These are phyloP conservation scores for Drosophila saltans DNA, from an alignment of 1,140 invertebrate genomes.

Conservation along the genomic window DNA sequence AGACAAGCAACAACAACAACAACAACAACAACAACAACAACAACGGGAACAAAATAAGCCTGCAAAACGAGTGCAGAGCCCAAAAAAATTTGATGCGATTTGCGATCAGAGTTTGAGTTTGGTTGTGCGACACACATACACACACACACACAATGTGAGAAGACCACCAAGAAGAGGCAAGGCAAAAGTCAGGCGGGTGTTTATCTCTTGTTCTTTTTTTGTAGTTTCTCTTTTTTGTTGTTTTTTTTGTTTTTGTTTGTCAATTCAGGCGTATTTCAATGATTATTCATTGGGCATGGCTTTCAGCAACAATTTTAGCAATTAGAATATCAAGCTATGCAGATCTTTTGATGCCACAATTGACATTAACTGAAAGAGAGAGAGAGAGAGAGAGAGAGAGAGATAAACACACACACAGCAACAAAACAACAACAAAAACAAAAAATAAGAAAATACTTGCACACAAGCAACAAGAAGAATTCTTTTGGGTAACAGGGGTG, in stretches of 20 bases:
- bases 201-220: constrained; percentile 20
- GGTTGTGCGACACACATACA: not conserved
- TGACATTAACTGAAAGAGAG: constrained; percentile 63
- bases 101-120: constrained; percentile 65
- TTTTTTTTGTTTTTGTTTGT: constrained; percentile 39
- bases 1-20: constrained; percentile 43
- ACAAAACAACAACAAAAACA: constrained; percentile 1
- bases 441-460: constrained; percentile 29
- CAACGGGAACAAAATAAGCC: constrained; percentile 56
- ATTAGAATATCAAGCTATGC: constrained; percentile 81
- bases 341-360: constrained; percentile 73
- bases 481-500: not conserved
- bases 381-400: constrained; percentile 66
- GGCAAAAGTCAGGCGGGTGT: constrained; percentile 56
- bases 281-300: constrained; percentile 80
- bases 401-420: constrained; percentile 23
- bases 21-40: constrained; percentile 32
- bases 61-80: constrained; percentile 50
- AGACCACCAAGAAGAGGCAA: constrained; percentile 74
- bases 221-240: constrained; percentile 16
- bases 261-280: constrained; percentile 70
- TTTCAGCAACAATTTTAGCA: constrained; percentile 76
- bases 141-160: constrained; percentile 37
- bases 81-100: constrained; percentile 63
- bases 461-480: not conserved